phyloP scores from a whole-genome alignment of 2,113 vertebrate species.

The Platanista minor region DNA sequence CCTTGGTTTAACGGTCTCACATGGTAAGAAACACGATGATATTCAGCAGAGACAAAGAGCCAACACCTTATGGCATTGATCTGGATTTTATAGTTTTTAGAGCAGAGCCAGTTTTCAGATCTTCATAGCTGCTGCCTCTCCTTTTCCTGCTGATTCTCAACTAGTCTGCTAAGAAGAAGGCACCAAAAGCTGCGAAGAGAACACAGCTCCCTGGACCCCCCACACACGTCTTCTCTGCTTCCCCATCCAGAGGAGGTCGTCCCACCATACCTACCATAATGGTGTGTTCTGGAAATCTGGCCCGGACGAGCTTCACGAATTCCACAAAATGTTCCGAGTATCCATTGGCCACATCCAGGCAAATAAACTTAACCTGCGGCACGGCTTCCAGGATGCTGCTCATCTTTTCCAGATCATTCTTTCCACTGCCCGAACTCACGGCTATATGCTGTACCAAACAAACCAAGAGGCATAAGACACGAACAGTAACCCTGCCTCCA shows the following conservation, averaged over 20 bases:
- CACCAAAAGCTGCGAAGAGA: neutral
- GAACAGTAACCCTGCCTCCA: neutral
- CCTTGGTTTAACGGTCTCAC: neutral
- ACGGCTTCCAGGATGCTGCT: conserved; percentile 88
- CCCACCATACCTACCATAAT: conserved; percentile 90
- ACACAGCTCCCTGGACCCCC: accelerated
- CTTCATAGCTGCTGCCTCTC: neutral
- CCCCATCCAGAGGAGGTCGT: neutral
- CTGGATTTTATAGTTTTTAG: neutral
- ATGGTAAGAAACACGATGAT: neutral
- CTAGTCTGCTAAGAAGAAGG: neutral
- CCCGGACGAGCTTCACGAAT: conserved; percentile 93
- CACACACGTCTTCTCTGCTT: neutral
- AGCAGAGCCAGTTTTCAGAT: neutral
- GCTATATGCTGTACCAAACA: conserved; percentile 87
- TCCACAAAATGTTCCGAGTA: conserved; percentile 99
- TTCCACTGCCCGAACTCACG: conserved; percentile 93
- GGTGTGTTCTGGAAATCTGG: conserved; percentile 93
- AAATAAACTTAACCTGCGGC: conserved; percentile 93
- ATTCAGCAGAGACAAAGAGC: neutral
- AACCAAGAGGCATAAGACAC: neutral
- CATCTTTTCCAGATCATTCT: conserved; percentile 90
- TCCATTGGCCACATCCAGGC: conserved; percentile 97
- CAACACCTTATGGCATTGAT: neutral
- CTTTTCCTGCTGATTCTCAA: neutral